phyloP scores from a whole-genome alignment of 1,140 invertebrate genomes.

The Formica selysi region DNA sequence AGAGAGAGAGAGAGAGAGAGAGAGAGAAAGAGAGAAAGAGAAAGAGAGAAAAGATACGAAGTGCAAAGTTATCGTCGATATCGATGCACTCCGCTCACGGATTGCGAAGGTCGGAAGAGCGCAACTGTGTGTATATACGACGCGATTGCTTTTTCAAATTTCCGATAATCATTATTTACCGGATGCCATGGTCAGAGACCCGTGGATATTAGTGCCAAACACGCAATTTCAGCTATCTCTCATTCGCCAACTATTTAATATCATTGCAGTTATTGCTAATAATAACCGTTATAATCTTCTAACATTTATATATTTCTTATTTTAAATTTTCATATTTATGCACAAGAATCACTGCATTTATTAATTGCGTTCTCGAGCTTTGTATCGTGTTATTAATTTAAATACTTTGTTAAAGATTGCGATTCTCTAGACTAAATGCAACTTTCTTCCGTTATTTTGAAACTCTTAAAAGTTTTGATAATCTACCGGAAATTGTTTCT shows the following conservation, averaged over 20 bases:
- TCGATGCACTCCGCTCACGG: conserved; percentile 18
- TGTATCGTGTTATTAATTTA: not conserved
- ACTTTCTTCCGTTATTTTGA: not conserved
- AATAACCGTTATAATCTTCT: not conserved
- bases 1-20: conserved; percentile 11
- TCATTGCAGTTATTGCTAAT: not conserved
- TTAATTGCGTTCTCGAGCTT: not conserved
- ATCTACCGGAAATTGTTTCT: not conserved
- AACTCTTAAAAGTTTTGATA: not conserved
- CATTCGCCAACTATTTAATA: not conserved
- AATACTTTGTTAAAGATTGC: not conserved
- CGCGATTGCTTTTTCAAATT: conserved; percentile 45
- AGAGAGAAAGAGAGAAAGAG: no score
- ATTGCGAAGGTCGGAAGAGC: conserved; percentile 48
- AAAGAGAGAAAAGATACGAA: no score
- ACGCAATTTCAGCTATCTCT: not conserved
- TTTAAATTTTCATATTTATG: conserved; percentile 9
- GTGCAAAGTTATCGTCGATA: conserved; percentile 55
- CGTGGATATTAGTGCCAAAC: not conserved
- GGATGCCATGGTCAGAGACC: conserved; percentile 23
- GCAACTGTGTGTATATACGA: not conserved
- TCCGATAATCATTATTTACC: conserved; percentile 49
- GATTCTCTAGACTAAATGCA: not conserved
- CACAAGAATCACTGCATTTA: not conserved
- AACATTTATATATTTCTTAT: not conserved